phyloP scores from a whole-genome alignment of 2,113 vertebrate genomes.

The Gymnobelideus leadbeateri region DNA sequence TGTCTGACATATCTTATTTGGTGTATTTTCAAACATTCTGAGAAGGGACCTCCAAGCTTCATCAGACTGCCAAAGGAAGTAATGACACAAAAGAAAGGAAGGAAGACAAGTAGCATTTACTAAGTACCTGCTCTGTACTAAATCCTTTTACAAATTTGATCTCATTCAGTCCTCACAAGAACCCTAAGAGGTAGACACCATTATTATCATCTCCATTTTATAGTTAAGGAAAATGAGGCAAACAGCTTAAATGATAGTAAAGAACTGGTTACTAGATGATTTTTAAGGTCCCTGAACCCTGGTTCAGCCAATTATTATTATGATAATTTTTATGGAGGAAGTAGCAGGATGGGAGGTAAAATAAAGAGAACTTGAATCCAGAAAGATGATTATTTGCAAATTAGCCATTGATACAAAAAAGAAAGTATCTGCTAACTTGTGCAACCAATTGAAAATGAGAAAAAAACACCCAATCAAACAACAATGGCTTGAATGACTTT shows the following conservation, averaged over 20 bases:
- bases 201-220: background rate
- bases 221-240: background rate
- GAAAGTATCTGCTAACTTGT: background rate
- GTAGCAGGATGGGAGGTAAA: background rate
- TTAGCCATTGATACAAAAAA: background rate
- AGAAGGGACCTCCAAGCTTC: background rate
- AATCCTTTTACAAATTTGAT: background rate
- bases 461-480: background rate
- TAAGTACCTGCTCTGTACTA: background rate
- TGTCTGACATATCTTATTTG: background rate
- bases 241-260: background rate
- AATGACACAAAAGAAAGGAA: background rate
- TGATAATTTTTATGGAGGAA: background rate
- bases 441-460: background rate
- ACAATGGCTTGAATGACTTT: background rate
- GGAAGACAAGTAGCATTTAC: background rate
- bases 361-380: background rate
- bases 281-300: background rate
- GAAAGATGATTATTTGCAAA: background rate
- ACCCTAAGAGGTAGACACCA: background rate
- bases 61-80: background rate
- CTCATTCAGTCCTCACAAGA: background rate
- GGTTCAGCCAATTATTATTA: background rate
- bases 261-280: too few species aligned
- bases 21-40: background rate